Evolutionary conservation across 2,797 vertebrate species (phyloP).

Genomic region (Tadarida brasiliensis): DNA sequence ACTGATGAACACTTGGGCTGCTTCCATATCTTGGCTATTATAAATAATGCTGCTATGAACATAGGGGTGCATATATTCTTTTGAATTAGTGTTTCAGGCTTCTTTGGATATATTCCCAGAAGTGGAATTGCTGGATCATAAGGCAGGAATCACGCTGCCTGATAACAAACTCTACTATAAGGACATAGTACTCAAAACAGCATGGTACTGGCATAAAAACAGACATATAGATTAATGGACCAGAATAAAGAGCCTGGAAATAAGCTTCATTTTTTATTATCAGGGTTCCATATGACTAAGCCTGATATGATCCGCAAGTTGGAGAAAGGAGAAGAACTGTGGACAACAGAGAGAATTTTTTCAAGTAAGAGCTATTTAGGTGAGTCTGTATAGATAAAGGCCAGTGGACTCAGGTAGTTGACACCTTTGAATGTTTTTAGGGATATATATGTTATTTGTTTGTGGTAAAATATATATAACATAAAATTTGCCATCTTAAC

Average conservation of each 20-base stretch:
- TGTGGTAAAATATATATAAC: not conserved
- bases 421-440: constrained; percentile 9
- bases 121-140: not conserved
- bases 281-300: constrained; percentile 79
- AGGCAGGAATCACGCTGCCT: not conserved
- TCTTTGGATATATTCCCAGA: not conserved
- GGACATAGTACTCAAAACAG: not conserved
- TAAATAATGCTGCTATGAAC: not conserved
- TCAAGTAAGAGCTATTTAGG: constrained; percentile 69
- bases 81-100: not conserved
- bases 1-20: not conserved
- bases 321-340: constrained; percentile 79
- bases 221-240: not conserved
- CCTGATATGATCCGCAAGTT: constrained; percentile 78
- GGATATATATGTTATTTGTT: not conserved
- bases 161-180: not conserved
- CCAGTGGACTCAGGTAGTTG: not conserved
- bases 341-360: constrained; percentile 74
- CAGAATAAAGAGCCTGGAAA: not conserved
- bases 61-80: not conserved
- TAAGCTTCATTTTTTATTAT: constrained; percentile 65
- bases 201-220: not conserved
- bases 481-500: constrained; percentile 3
- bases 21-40: not conserved
- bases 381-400: constrained; percentile 64